phyloP scores from a whole-genome alignment of 2,888 invertebrate species.

The Papilio demoleus region DNA sequence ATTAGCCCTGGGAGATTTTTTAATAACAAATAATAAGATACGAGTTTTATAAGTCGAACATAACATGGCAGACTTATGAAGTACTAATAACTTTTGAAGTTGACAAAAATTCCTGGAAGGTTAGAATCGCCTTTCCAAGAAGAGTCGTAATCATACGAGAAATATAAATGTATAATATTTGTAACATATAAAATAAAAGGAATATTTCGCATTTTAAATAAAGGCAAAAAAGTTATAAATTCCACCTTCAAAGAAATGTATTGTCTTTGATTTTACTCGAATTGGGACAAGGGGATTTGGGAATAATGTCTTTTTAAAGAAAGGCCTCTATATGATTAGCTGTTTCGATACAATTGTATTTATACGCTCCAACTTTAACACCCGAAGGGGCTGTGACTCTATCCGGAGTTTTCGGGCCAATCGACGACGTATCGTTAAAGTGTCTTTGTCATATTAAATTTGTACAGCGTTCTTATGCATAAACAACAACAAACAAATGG shows the following conservation, averaged over 20 bases:
- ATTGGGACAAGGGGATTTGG: constrained; percentile 9
- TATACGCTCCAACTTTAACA: constrained; percentile 16
- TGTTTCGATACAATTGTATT: constrained; percentile 21
- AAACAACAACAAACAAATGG: too few species aligned
- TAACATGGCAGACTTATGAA: too few species aligned
- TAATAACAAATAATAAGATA: too few species aligned
- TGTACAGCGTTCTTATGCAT: too few species aligned
- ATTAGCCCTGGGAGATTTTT: too few species aligned
- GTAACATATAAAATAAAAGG: neutral
- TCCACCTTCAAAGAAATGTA: neutral
- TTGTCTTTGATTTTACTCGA: neutral
- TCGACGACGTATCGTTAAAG: too few species aligned
- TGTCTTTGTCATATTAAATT: too few species aligned
- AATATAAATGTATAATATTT: too few species aligned
- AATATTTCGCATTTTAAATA: neutral
- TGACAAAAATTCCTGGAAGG: neutral
- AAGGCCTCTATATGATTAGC: constrained; percentile 11
- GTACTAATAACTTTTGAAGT: neutral
- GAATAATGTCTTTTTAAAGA: constrained; percentile 13
- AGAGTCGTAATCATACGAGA: neutral
- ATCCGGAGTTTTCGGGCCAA: too few species aligned
- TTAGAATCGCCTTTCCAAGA: neutral
- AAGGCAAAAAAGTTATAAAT: neutral
- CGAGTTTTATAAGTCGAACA: neutral
- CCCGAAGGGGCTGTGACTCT: neutral